Base-by-base conservation (phyloP, 2,113 vertebrate genomes). In the Passerina amoena region DNA sequence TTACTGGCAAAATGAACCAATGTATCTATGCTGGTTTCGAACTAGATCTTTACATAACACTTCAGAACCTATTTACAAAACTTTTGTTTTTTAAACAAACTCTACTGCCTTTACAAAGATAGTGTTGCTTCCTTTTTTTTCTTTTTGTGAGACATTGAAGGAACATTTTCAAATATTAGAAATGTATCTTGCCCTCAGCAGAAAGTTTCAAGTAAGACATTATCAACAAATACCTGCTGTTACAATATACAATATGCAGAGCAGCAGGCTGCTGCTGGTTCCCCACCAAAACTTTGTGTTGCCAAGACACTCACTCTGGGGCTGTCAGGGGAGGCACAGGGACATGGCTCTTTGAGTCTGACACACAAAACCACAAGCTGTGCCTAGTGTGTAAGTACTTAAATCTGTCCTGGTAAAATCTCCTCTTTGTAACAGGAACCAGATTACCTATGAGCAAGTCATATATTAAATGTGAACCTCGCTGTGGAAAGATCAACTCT, bases 401-500 rank as follows among this genome's bases (percentile, higher is more conserved):
- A 8, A 51, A 35, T 44, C 23, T 48, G 12, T n/a, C 42, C 54
- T 35, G 9, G 27, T 57, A 57, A 68, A 25, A 25, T 10, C 18
- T 28, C 30, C 15, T 61, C 12, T 38, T 77, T 11, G 2, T 37
- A 77, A 37, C 50, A 77, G 48, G 18, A 45, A 71, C 76, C 13
- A 51, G 40, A 48, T 73, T 6, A 73, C 7, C 1, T 2, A 13
- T 13, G 4, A 83, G n/a, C 11, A 57, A 70, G 23, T 50, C 18
- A 37, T 9, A 2, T 0, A 1, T 63, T 48, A 18, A 18, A 20
- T 0, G 18, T 19, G 27, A 85, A 35, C 25, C 37, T 82, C 14
- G 6, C 30, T 28, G 6, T 9, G 10, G 12, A 56, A 81, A 61
- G 28, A 53, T 40, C 27, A 51, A 5, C 31, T 77, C 25, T 57